Evolutionary conservation across 2,113 vertebrate species (phyloP).

Genomic region (Gnathonemus longibarbis): DNA sequence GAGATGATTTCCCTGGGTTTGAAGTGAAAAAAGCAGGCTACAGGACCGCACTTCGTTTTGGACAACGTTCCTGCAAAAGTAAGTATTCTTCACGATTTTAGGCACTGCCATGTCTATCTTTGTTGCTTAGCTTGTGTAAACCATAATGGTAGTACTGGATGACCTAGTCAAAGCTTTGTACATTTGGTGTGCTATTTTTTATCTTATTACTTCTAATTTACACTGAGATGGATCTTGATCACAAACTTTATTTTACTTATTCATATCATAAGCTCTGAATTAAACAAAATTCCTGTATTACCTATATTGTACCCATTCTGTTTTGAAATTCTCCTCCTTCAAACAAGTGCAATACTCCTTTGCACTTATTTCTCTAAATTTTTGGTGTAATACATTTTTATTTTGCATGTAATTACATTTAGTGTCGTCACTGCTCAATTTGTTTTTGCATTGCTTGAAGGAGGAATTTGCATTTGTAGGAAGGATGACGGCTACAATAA

Average conservation of each 20-base stretch:
- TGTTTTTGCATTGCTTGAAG: background rate
- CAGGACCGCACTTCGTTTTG: conserved; percentile 52
- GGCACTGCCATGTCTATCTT: background rate
- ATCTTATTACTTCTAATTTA: background rate
- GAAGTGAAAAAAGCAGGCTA: conserved; percentile 60
- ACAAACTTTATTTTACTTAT: background rate
- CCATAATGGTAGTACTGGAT: background rate
- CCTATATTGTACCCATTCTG: background rate
- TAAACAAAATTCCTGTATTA: background rate
- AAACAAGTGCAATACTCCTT: background rate
- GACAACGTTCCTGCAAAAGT: conserved; percentile 74
- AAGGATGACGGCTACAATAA: background rate
- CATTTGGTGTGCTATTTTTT: background rate
- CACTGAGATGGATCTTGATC: background rate
- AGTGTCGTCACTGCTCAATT: background rate
- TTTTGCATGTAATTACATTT: background rate
- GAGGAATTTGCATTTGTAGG: background rate
- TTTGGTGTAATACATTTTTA: background rate
- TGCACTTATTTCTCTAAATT: background rate
- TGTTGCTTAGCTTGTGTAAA: background rate
- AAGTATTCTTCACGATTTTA: conserved; percentile 34
- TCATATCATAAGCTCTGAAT: background rate
- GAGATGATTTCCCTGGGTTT: conserved; percentile 79
- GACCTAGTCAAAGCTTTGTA: background rate
- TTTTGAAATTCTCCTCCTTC: background rate